Base-by-base conservation (phyloP, 2,797 vertebrate species). In the Fratercula arctica region DNA sequence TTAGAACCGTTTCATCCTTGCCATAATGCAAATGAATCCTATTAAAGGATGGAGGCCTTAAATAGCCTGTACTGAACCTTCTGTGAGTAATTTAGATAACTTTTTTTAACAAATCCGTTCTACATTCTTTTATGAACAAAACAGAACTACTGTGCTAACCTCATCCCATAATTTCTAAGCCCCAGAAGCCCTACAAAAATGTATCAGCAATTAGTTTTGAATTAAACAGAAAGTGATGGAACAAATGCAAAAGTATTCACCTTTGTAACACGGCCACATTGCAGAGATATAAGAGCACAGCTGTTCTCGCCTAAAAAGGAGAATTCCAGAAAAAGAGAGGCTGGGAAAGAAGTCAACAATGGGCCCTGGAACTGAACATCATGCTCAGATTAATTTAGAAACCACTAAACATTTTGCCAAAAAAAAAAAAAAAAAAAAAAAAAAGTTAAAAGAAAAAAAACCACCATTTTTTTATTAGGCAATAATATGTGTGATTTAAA, bases 201-300 rank as follows among this genome's bases (percentile, higher is more conserved):
- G 88, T 95, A 97, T 96, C 94, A 89, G 97, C 96, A 97, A 97
- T 98, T 98, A 98, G 77, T 97, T 97, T 94, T 97, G 97, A 98
- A 97, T 98, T 97, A 95, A 97, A 97, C 96, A 97, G 95, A 97
- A 97, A 97, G 82, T 95, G 95, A 96, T 97, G 94, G 84, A 93
- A 84, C 61, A 96, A 97, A 97, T 93, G 95, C 89, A 95, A 72
- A 97, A 97, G 92, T 95, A 97, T 98, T 97, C 98, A 96, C 96
- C 96, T 97, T 96, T 90, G 94, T 96, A 92, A 82, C 95, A 89
- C 0, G 88, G 92, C 93, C 95, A 96, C 90, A 93, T 87, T 95
- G 95, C 64, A 85, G 87, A 97, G 96, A 87, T 91, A 81, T 96
- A 96, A 96, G 96, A 74, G 94, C 95, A 89, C 96, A 98, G 97